Conservation (phyloP, 2,888 invertebrate species). For the Panorpa germanica region DNA sequence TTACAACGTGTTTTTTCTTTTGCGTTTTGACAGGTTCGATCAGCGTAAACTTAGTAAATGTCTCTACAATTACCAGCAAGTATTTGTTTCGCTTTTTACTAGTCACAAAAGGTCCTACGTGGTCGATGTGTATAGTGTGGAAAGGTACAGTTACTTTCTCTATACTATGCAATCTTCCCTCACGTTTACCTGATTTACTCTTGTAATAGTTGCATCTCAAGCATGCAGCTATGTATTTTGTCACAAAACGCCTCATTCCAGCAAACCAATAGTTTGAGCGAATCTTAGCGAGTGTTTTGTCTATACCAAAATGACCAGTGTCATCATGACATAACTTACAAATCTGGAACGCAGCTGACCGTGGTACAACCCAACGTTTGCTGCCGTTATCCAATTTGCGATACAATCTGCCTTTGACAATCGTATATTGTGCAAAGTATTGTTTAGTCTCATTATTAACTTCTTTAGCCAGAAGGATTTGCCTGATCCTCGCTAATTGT, state of each 20-base stretch:
- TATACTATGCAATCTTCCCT: slow-evolving; percentile 20
- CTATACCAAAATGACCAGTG: slow-evolving; percentile 12
- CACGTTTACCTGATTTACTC: slow-evolving; percentile 13
- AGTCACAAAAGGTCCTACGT: slow-evolving; percentile 12
- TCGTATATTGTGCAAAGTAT: slow-evolving; percentile 11
- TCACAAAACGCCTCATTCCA: slow-evolving; percentile 18
- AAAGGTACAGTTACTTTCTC: slow-evolving; percentile 11
- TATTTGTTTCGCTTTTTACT: slow-evolving; percentile 11
- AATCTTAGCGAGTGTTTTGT: slow-evolving; percentile 15
- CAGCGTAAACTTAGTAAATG: slow-evolving; percentile 19
- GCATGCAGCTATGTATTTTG: slow-evolving; percentile 21
- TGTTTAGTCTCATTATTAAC: slow-evolving; percentile 5
- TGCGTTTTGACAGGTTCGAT: slow-evolving; percentile 17
- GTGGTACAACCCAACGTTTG: slow-evolving; percentile 13
- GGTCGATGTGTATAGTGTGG: slow-evolving; percentile 12
- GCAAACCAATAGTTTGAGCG: slow-evolving; percentile 22
- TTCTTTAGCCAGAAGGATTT: not conserved
- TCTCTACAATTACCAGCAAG: slow-evolving; percentile 16
- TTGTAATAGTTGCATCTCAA: slow-evolving; percentile 21
- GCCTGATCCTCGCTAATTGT: no score
- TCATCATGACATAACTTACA: slow-evolving; percentile 12
- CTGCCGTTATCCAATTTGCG: slow-evolving; percentile 11
- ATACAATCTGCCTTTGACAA: slow-evolving; percentile 12
- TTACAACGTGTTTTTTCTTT: slow-evolving; percentile 16
- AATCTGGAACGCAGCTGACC: slow-evolving; percentile 12